A percentile compares a stretch with the other conserved stretches of the same genome.
These are phyloP conservation scores for Blastomussa wellsi DNA, from an alignment of 92 coral and sea anemone genomes.

Conservation along the genomic window DNA sequence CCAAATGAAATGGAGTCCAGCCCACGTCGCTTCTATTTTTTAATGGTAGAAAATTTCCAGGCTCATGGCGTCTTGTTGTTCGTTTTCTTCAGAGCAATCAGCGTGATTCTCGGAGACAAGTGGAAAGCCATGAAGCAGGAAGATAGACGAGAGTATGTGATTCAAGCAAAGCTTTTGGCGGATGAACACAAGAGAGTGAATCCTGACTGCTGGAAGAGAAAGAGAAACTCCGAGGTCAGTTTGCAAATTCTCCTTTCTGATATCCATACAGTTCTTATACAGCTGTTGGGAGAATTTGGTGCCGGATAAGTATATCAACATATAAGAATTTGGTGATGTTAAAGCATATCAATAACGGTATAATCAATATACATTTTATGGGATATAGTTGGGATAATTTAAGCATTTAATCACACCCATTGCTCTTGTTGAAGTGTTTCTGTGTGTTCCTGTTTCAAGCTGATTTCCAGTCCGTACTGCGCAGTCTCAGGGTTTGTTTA, in stretches of 20 bases:
- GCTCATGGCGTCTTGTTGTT: not conserved
- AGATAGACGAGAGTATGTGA: conserved; percentile 74
- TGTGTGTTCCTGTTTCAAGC: too few relatives aligned
- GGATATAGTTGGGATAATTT: not conserved
- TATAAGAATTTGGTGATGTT: not conserved
- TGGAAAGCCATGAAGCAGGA: conserved; percentile 92
- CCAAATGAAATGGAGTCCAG: not conserved
- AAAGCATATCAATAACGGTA: too few relatives aligned
- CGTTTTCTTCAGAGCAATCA: conserved; percentile 74
- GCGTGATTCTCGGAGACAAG: conserved; percentile 94
- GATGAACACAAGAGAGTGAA: conserved; percentile 93
- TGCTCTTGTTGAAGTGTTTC: too few relatives aligned
- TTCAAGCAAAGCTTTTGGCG: conserved; percentile 87
- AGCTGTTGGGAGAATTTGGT: not conserved
- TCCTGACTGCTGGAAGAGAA: conserved; percentile 99
- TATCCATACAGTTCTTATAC: not conserved
- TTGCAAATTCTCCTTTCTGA: not conserved
- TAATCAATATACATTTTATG: not conserved
- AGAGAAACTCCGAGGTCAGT: conserved; percentile 62
- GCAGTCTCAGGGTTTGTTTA: too few relatives aligned
- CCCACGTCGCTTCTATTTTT: not conserved
- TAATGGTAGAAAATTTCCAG: not conserved
- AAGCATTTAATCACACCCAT: not conserved
- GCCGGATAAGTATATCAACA: too few relatives aligned
- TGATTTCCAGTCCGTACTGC: too few relatives aligned